phyloP scores from a whole-genome alignment of 2,797 vertebrate species.

The Phataginus tricuspis region DNA sequence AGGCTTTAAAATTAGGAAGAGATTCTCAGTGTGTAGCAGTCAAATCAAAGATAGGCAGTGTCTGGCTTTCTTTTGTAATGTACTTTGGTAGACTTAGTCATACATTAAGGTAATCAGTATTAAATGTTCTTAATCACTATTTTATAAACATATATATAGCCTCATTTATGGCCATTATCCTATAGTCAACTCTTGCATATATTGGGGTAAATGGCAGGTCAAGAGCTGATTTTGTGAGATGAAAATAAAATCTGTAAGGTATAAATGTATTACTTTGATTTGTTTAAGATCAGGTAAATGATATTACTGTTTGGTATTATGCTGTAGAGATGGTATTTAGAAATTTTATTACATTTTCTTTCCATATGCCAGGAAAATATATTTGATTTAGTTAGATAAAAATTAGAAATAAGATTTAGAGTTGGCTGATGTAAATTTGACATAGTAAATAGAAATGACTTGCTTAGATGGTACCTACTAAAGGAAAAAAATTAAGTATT shows the following conservation, averaged over 20 bases:
- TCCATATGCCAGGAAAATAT: slow-evolving; percentile 9
- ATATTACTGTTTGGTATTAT: slow-evolving; percentile 28
- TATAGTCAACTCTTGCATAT: background rate
- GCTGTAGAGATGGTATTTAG: slow-evolving; percentile 53
- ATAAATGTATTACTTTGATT: slow-evolving; percentile 43
- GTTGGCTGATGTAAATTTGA: slow-evolving; percentile 61
- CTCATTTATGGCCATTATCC: slow-evolving; percentile 33
- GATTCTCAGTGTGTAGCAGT: background rate
- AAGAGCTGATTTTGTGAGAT: slow-evolving; percentile 50
- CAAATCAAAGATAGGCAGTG: background rate
- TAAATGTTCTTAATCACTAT: background rate
- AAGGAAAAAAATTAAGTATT: slow-evolving; percentile 48
- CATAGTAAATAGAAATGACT: slow-evolving; percentile 62
- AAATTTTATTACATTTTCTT: slow-evolving; percentile 63
- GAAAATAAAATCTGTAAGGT: slow-evolving; percentile 18
- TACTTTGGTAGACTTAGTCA: background rate
- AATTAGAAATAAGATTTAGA: slow-evolving; percentile 67
- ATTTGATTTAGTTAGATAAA: slow-evolving; percentile 62
- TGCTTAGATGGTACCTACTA: slow-evolving; percentile 42
- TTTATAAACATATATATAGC: background rate
- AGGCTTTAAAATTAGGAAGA: background rate
- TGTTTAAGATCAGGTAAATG: slow-evolving; percentile 6
- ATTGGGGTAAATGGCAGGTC: slow-evolving; percentile 13
- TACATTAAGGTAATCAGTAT: background rate
- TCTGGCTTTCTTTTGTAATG: background rate